Evolutionary conservation across 2,797 vertebrate species (phyloP).

Genomic region (Lepidocolaptes lacrymiger): DNA sequence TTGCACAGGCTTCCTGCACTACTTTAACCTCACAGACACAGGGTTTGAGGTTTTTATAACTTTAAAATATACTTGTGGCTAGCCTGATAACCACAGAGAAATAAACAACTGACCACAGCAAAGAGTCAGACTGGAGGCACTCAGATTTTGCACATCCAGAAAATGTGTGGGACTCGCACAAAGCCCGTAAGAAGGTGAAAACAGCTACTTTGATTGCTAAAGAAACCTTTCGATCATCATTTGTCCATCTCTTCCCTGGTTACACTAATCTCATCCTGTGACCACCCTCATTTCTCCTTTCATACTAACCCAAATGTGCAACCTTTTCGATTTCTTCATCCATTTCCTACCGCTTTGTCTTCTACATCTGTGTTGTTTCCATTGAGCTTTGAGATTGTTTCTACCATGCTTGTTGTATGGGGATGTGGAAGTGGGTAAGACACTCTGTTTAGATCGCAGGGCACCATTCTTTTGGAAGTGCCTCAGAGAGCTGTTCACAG

Average conservation of each 20-base stretch:
- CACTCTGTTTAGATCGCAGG: slow-evolving; percentile 12
- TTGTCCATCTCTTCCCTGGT: background rate
- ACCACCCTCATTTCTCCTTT: slow-evolving; percentile 16
- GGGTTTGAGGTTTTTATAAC: background rate
- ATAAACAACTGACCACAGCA: background rate
- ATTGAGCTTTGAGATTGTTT: slow-evolving; percentile 10
- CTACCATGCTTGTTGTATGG: background rate
- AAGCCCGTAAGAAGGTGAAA: background rate
- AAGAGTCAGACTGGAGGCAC: background rate
- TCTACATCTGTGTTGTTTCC: background rate
- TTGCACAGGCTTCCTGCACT: slow-evolving; percentile 63
- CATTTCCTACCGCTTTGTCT: slow-evolving; percentile 41
- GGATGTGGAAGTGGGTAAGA: slow-evolving; percentile 21
- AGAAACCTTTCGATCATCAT: background rate
- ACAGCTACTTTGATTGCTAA: background rate
- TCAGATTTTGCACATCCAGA: background rate
- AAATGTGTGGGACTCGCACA: background rate
- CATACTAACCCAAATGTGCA: background rate
- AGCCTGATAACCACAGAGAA: slow-evolving; percentile 24
- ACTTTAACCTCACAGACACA: background rate
- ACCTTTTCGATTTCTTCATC: slow-evolving; percentile 7
- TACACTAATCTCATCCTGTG: background rate
- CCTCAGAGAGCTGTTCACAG: background rate
- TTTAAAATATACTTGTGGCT: slow-evolving; percentile 26
- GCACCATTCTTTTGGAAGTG: background rate